phyloP scores from a whole-genome alignment of 2,797 vertebrate genomes.

The Danionella dracula region DNA sequence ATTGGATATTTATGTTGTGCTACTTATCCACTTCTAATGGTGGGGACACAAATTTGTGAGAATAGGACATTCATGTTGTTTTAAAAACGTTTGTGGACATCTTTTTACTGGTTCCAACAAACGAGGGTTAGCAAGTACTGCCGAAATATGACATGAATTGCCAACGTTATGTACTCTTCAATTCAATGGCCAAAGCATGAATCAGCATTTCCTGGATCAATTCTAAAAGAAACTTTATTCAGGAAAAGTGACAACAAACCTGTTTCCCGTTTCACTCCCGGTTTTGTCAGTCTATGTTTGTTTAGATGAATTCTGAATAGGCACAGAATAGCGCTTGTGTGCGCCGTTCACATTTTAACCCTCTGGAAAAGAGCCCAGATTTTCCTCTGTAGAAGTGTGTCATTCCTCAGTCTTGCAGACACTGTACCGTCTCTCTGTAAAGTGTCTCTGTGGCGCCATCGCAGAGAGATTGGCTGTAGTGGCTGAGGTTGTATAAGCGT shows the following conservation, averaged over 20 bases:
- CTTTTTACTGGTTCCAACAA: no score
- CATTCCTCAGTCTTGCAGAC: background rate
- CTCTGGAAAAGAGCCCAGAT: background rate
- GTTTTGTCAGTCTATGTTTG: background rate
- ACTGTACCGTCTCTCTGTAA: background rate
- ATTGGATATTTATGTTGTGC: no score
- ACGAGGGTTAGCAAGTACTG: no score
- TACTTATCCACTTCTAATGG: no score
- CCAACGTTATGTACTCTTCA: background rate
- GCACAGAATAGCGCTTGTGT: background rate
- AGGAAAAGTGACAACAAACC: background rate
- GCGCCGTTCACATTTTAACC: background rate
- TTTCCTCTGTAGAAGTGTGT: background rate
- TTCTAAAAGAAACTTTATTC: background rate
- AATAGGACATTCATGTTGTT: no score
- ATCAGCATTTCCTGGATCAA: background rate
- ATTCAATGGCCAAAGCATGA: background rate
- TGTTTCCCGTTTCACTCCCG: background rate
- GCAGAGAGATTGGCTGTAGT: background rate
- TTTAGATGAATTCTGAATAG: background rate
- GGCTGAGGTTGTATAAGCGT: background rate
- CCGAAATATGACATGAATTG: background rate
- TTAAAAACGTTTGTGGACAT: no score
- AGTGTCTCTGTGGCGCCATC: constrained; percentile 20
- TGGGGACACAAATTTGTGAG: no score